These are phyloP conservation scores for Entosphenus tridentatus DNA, from an alignment of 2,113 vertebrate genomes.

Conservation along the genomic window DNA sequence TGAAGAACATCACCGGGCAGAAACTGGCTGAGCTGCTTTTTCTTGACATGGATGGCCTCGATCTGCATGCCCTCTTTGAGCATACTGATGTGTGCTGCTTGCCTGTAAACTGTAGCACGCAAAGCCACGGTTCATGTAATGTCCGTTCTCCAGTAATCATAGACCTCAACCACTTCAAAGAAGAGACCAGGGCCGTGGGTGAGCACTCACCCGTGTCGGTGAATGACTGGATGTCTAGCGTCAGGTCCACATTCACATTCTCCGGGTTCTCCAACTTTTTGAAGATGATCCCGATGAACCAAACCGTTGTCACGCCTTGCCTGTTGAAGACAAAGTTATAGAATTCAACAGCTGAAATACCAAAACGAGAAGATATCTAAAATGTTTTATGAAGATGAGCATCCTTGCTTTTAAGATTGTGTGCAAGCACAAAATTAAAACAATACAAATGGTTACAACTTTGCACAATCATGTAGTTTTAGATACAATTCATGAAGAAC, in stretches of 20 bases:
- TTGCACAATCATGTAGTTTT: neutral
- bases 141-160: no score
- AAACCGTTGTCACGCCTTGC: slow-evolving; percentile 54
- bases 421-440: neutral
- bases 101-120: slow-evolving; percentile 53
- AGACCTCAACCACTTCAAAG: no score
- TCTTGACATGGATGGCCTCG: slow-evolving; percentile 75
- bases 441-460: neutral
- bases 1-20: slow-evolving; percentile 63
- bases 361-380: neutral
- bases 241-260: slow-evolving; percentile 58
- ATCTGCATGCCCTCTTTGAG: slow-evolving; percentile 89
- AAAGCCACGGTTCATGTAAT: no score
- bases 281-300: slow-evolving; percentile 62
- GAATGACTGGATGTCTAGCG: slow-evolving; percentile 55
- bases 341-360: neutral
- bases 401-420: neutral
- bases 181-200: no score
- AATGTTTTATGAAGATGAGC: neutral
- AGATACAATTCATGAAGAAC: no score
- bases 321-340: slow-evolving; percentile 16
- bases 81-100: slow-evolving; percentile 75
- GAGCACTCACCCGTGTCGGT: slow-evolving; percentile 39
- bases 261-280: slow-evolving; percentile 60
- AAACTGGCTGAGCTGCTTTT: slow-evolving; percentile 73